Conservation (phyloP, 30 jellyfish, hydroid and myxozoan genomes). For the Clytia hemisphaerica region DNA sequence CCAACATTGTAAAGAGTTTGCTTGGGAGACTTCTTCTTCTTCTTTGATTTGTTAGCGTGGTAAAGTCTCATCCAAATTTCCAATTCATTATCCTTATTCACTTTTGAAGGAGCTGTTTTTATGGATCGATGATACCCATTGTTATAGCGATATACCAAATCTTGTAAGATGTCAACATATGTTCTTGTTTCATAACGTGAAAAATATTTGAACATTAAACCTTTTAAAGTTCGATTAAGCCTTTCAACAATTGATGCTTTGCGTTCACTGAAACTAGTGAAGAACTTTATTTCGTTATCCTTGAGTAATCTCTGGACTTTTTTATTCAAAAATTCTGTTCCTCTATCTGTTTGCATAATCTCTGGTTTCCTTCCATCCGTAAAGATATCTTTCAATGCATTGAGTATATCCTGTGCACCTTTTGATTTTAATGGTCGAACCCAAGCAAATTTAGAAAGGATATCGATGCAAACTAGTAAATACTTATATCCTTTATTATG, state of each 20-base stretch:
- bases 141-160: constrained; percentile 31
- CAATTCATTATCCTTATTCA: constrained; percentile 1
- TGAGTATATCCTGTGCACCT: constrained; percentile 2
- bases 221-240: constrained; percentile 31
- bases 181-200: constrained; percentile 4
- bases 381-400: constrained; percentile 14
- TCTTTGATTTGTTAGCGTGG: background rate
- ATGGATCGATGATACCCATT: constrained; percentile 30
- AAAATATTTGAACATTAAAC: constrained; percentile 22
- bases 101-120: constrained; percentile 31
- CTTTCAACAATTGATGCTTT: constrained; percentile 42
- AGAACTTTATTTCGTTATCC: background rate
- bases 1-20: constrained; percentile 1
- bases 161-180: constrained; percentile 24
- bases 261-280: constrained; percentile 12
- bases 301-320: constrained; percentile 1
- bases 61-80: constrained; percentile 7
- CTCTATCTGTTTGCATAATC: constrained; percentile 25
- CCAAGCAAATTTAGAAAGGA: constrained; percentile 45
- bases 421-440: constrained; percentile 26
- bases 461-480: constrained; percentile 26
- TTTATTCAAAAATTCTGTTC: constrained; percentile 19
- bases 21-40: background rate
- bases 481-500: constrained; percentile 26
- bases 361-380: constrained; percentile 22